phyloP scores from a whole-genome alignment of 37 sponge, comb jelly and placozoan species.

The Geodia barretti region DNA sequence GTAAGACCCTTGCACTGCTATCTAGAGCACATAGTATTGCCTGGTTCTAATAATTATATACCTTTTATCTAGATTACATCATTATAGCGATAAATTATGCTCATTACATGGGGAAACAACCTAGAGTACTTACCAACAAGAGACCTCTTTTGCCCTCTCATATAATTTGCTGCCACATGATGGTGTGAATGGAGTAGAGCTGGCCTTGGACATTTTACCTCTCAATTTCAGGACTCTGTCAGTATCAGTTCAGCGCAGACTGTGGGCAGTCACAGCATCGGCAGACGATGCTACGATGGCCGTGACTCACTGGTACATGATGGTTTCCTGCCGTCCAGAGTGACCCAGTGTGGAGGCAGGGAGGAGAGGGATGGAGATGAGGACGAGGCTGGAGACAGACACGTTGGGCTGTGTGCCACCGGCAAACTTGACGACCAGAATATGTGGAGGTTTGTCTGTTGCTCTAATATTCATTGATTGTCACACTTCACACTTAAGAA shows the following conservation, averaged over 20 bases:
- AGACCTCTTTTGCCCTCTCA: neutral
- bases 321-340: conserved; percentile 24
- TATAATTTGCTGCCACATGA: neutral
- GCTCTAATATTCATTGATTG: neutral
- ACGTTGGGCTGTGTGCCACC: too few species aligned
- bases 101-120: neutral
- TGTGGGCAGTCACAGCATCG: neutral
- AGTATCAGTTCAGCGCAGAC: neutral
- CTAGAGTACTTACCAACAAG: neutral
- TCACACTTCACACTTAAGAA: too few species aligned
- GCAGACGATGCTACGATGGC: neutral
- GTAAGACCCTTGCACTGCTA: neutral
- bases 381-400: too few species aligned
- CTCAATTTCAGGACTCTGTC: too few species aligned
- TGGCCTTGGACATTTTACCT: neutral
- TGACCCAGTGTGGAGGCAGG: too few species aligned
- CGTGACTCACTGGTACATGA: conserved; percentile 15
- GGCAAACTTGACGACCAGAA: too few species aligned
- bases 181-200: neutral
- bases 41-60: too few species aligned
- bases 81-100: neutral
- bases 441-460: neutral
- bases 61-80: neutral
- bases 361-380: too few species aligned
- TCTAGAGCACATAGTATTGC: neutral